phyloP scores from a whole-genome alignment of 2,113 vertebrate genomes.

The Natator depressus region DNA sequence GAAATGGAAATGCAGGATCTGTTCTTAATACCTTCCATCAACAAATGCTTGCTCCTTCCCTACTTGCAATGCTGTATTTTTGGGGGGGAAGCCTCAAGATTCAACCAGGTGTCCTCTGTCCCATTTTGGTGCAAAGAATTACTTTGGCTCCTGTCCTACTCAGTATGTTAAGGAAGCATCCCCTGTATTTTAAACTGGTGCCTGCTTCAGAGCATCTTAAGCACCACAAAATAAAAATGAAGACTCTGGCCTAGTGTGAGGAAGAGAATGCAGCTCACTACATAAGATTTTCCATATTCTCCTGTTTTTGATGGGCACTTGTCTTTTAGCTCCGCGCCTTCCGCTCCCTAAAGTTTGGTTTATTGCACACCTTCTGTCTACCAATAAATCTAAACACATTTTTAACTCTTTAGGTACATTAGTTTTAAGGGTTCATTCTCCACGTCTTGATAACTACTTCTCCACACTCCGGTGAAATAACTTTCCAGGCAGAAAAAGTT shows the following conservation, averaged over 20 bases:
- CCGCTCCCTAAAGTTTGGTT: not conserved
- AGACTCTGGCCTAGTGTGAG: not conserved
- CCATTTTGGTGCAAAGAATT: not conserved
- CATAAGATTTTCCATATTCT: not conserved
- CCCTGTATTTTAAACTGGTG: not conserved
- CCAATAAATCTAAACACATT: not conserved
- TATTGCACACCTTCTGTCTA: not conserved
- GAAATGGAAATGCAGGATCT: not conserved
- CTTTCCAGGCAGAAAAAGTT: not conserved
- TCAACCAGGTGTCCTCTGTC: not conserved
- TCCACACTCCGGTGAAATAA: not conserved
- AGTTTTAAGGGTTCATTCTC: not conserved
- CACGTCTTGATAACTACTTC: not conserved
- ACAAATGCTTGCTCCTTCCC: not conserved
- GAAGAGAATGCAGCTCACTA: not conserved
- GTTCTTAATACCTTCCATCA: not conserved
- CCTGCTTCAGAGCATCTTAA: not conserved
- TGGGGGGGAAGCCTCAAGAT: not conserved
- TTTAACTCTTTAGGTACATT: not conserved
- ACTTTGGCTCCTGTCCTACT: not conserved
- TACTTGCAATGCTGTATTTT: too few species aligned
- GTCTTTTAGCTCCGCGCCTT: not conserved
- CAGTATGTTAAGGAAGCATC: not conserved
- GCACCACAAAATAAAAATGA: not conserved
- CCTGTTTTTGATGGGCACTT: not conserved